These are phyloP conservation scores for Hypomecis atomaria DNA, from an alignment of 2,888 invertebrate species.

Conservation along the genomic window DNA sequence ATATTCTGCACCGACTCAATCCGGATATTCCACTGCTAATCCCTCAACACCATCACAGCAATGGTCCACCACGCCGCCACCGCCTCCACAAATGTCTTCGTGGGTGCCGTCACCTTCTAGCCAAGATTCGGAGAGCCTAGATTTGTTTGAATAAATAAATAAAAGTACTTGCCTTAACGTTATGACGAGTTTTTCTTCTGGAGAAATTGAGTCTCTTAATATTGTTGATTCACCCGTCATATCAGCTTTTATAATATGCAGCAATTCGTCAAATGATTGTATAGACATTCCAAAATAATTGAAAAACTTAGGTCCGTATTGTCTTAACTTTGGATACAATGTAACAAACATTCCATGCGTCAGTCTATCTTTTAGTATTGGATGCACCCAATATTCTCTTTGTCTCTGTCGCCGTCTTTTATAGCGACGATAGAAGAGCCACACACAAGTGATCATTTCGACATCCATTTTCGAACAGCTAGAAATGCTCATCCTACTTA, in stretches of 20 bases:
- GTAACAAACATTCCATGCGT: conserved; percentile 5
- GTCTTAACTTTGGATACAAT: no score
- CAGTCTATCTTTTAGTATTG: conserved; percentile 17
- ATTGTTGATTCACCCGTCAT: conserved; percentile 22
- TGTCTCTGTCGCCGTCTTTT: conserved; percentile 35
- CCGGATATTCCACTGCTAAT: conserved; percentile 10
- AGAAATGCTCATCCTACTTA: conserved; percentile 7
- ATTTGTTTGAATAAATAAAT: conserved; percentile 15
- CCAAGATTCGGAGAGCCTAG: conserved; percentile 22
- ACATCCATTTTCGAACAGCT: conserved; percentile 38
- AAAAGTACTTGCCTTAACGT: conserved; percentile 18
- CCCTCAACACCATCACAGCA: background rate
- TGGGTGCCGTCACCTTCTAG: conserved; percentile 19
- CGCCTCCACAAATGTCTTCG: conserved; percentile 5
- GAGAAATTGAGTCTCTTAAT: conserved; percentile 28
- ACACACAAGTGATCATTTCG: conserved; percentile 39
- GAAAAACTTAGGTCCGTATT: no score
- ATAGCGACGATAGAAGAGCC: conserved; percentile 36
- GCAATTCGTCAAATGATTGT: no score
- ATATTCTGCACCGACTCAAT: background rate
- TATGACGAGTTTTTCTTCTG: conserved; percentile 36
- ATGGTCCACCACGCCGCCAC: background rate
- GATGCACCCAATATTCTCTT: conserved; percentile 34
- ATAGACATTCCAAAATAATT: no score
- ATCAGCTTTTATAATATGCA: background rate